Conservation (phyloP, 2,797 vertebrate genomes). For the Semotilus atromaculatus region DNA sequence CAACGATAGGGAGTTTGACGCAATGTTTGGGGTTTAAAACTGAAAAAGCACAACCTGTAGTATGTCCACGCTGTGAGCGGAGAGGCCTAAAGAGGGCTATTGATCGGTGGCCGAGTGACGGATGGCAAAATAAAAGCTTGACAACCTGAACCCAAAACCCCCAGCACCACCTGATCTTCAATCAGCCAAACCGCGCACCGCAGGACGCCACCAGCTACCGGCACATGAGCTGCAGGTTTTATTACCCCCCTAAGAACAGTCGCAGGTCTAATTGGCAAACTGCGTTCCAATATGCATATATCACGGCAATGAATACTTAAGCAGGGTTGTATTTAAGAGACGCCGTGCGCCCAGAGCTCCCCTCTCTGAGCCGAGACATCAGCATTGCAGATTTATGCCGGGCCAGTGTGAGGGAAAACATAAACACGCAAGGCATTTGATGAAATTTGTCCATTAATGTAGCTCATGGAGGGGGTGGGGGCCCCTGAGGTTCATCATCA, state of each 20-base stretch:
- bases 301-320: conserved; percentile 53
- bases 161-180: conserved; percentile 46
- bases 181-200: conserved; percentile 36
- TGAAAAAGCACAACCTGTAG: conserved; percentile 25
- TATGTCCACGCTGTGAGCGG: conserved; percentile 47
- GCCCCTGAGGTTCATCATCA: conserved; percentile 49
- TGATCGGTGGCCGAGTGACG: conserved; percentile 63
- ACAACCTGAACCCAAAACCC: conserved; percentile 43
- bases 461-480: conserved; percentile 38
- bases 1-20: conserved; percentile 37
- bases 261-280: conserved; percentile 57
- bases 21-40: conserved; percentile 37
- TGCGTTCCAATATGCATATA: conserved; percentile 57
- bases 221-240: conserved; percentile 34
- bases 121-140: conserved; percentile 65
- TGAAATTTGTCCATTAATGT: conserved; percentile 55
- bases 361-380: conserved; percentile 38
- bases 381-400: conserved; percentile 50
- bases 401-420: conserved; percentile 36
- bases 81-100: conserved; percentile 66
- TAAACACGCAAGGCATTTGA: conserved; percentile 51
- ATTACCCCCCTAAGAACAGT: conserved; percentile 45
- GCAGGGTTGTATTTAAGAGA: conserved; percentile 57
- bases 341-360: conserved; percentile 24
- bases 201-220: conserved; percentile 30